Percentiles rank a stretch among this genome's conserved stretches.
These are phyloP conservation scores for Calycopis cecrops DNA, from an alignment of 1,140 invertebrate species.

Conservation along the genomic window DNA sequence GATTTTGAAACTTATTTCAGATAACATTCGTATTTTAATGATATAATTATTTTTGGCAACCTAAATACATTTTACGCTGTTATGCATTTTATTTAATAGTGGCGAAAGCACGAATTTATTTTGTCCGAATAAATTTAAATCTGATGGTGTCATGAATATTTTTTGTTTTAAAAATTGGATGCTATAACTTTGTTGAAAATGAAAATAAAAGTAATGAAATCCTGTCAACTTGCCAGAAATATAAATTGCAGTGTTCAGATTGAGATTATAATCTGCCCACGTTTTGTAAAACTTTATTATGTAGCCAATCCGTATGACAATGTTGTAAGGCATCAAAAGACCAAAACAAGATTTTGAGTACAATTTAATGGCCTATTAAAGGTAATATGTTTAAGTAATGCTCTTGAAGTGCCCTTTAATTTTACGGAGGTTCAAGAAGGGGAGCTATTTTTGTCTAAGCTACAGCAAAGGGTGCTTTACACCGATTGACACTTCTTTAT, in stretches of 20 bases:
- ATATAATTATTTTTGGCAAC: neutral
- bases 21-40: no score
- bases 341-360: no score
- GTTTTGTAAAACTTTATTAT: neutral
- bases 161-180: neutral
- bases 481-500: no score
- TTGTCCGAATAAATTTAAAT: neutral
- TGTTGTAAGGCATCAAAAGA: no score
- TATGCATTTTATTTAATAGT: neutral
- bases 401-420: no score
- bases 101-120: neutral
- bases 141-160: conserved; percentile 1
- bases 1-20: no score
- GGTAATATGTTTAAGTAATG: no score
- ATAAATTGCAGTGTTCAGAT: conserved; percentile 6
- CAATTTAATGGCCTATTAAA: no score
- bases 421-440: no score
- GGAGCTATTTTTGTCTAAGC: no score
- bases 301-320: no score
- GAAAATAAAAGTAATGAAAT: conserved; percentile 9
- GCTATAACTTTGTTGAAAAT: conserved; percentile 4
- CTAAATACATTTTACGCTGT: neutral
- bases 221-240: conserved; percentile 2
- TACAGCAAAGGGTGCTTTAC: no score
- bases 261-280: conserved; percentile 3